A percentile compares a stretch with the other conserved stretches of the same genome.
phyloP scores from a whole-genome alignment of 2,888 invertebrate genomes.

The Cenopis cana region DNA sequence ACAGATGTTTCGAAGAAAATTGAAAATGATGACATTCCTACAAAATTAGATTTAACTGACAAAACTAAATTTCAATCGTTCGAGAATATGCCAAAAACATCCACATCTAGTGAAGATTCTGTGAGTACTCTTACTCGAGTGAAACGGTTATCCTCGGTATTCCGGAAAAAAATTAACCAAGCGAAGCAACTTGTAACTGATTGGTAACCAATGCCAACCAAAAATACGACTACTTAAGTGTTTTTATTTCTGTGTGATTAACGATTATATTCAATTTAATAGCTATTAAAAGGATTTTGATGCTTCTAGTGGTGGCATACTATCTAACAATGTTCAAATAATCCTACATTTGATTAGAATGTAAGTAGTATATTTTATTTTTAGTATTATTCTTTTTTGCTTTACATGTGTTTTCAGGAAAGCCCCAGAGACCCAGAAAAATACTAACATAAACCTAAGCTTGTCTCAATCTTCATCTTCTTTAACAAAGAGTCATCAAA shows the following conservation, averaged over 20 bases:
- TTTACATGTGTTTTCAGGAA: constrained; percentile 83
- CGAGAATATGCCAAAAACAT: constrained; percentile 34
- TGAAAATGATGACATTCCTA: constrained; percentile 10
- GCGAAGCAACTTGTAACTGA: constrained; percentile 61
- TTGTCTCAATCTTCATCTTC: constrained; percentile 77
- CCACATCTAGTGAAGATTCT: constrained; percentile 19
- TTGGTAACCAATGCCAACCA: constrained; percentile 51
- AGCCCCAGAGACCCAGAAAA: constrained; percentile 80
- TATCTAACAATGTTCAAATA: constrained; percentile 49
- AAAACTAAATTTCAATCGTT: constrained; percentile 49
- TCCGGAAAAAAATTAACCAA: constrained; percentile 64
- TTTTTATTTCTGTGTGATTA: background rate
- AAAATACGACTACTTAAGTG: background rate
- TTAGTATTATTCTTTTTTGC: constrained; percentile 64
- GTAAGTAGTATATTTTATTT: constrained; percentile 45
- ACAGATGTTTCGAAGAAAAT: constrained; percentile 15
- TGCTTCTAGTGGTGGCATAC: constrained; percentile 57
- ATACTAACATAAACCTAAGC: constrained; percentile 76
- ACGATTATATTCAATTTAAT: background rate
- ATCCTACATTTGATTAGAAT: constrained; percentile 58
- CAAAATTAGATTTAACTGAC: constrained; percentile 16
- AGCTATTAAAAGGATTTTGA: background rate
- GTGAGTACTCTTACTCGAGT: constrained; percentile 9
- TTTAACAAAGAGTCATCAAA: constrained; percentile 77
- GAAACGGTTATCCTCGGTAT: constrained; percentile 44